These are phyloP conservation scores for Ceyx cyanopectus DNA, from an alignment of 2,113 vertebrate species.

Conservation along the genomic window DNA sequence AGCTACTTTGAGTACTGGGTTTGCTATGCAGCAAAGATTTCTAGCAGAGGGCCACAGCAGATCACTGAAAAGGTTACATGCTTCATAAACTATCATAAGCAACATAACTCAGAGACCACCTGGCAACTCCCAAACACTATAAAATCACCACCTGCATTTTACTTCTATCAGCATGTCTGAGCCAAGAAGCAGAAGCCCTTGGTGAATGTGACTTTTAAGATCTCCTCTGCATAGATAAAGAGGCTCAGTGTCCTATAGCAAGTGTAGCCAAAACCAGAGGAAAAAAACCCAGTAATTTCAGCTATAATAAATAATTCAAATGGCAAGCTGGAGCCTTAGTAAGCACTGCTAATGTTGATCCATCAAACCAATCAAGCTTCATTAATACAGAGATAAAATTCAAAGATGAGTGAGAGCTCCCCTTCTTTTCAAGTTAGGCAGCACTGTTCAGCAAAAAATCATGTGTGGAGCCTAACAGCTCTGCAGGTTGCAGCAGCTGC, in stretches of 20 bases:
- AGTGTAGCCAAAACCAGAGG: background rate
- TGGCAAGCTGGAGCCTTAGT: background rate
- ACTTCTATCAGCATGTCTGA: background rate
- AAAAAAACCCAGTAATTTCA: background rate
- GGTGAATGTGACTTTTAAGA: background rate
- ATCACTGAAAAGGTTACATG: background rate
- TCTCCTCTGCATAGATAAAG: background rate
- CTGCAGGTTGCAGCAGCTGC: background rate
- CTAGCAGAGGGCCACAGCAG: background rate
- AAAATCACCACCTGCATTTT: slow-evolving; percentile 38
- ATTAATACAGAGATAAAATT: background rate
- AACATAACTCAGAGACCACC: slow-evolving; percentile 3
- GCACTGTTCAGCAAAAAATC: background rate
- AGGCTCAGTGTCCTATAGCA: background rate
- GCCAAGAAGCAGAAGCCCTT: background rate
- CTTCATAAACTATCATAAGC: background rate
- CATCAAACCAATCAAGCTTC: background rate
- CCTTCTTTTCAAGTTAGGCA: background rate
- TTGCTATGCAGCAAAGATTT: background rate
- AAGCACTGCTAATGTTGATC: background rate
- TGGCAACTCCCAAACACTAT: background rate
- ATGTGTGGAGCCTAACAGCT: background rate
- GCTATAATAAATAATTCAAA: background rate
- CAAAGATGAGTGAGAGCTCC: background rate
- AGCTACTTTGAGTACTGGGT: background rate